Base-by-base conservation (phyloP, 2,113 vertebrate species). In the Pachyramphus minor region DNA sequence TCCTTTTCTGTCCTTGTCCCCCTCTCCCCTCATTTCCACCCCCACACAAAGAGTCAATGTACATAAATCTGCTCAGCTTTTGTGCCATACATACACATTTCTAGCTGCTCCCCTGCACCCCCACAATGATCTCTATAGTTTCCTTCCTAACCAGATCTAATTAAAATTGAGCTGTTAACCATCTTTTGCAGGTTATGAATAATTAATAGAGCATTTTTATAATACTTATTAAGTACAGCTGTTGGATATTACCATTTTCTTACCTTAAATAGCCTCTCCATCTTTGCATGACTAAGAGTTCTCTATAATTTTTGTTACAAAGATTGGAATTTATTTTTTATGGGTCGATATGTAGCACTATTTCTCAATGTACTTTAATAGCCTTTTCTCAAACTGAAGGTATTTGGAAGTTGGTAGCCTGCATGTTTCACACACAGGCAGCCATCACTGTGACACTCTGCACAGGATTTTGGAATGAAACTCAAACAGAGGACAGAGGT, bases 81-180 rank as follows among this genome's bases (percentile, higher is more conserved):
- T 37, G 52, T 81, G 37, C 22, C 31, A 41, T 1, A 12, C 39
- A 24, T 12, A 15, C 8, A 6, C 7, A 6, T 11, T 8, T 44
- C 73, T 8, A 64, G 73, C 18, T 39, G 56, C 49, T 72, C 37
- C 76, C 11, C 49, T 2, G 0, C 22, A 3, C 6, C 5, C 27
- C 20, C 27, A 2, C 33, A 56, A 14, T 23, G 35, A 69, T 28
- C 82, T 45, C 84, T 49, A 3, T 22, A 66, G 58, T 76, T 90
- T 76, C 25, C 62, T 83, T 69, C 72, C 71, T 76, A 82, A 75
- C 25, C 62, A 79, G 75, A 80, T 44, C 79, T 90, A 90, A 95
- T 86, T 88, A 96, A 83, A 95, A 69, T 10, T 28, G n/a, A 90
- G 72, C 83, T 86, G 75, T 64, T 81, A 86, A 89, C 45, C n/a